Conservation (phyloP, 2,113 vertebrate species). For the Rhea americana region DNA sequence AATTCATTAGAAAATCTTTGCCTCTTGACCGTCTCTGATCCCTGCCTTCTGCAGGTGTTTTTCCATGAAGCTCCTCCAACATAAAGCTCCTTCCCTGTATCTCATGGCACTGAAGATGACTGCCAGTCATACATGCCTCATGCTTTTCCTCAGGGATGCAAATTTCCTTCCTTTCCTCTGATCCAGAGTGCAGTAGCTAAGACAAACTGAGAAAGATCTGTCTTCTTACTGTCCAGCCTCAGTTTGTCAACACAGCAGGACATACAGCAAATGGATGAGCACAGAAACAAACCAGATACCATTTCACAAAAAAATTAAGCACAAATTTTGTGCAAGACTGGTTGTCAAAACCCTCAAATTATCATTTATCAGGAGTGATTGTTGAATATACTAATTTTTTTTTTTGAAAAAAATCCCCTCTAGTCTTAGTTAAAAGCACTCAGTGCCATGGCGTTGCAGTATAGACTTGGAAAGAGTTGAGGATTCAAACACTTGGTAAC, state of each 20-base stretch:
- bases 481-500: neutral
- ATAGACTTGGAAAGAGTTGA: neutral
- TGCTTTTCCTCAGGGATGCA: neutral
- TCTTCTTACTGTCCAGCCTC: neutral
- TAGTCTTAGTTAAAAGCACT: neutral
- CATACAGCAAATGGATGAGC: neutral
- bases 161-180: neutral
- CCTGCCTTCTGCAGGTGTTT: neutral
- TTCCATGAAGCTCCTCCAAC: neutral
- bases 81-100: neutral
- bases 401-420: neutral
- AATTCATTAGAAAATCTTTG: neutral
- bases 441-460: neutral
- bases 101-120: neutral
- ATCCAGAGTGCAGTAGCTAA: neutral
- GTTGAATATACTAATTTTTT: neutral
- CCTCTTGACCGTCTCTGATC: neutral
- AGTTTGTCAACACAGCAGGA: neutral
- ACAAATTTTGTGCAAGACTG: neutral
- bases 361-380: neutral
- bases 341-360: neutral
- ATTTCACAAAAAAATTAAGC: neutral
- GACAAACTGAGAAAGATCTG: neutral
- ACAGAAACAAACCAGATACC: neutral
- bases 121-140: neutral